These are phyloP conservation scores for Micromys minutus DNA, from an alignment of 2,113 vertebrate species.

Conservation along the genomic window DNA sequence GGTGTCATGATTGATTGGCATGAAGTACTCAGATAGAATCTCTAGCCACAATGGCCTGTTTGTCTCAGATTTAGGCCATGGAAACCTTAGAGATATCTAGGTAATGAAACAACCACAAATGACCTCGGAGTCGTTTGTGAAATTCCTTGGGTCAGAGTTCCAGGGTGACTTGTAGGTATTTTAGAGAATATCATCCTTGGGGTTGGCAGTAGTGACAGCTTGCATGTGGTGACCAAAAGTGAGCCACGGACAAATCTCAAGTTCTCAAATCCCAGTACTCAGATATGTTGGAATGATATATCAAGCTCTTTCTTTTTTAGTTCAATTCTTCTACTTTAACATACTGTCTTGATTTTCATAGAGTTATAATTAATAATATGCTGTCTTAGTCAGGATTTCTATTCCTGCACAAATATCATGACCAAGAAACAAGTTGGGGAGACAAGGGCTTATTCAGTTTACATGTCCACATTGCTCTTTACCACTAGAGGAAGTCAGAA, in stretches of 20 bases:
- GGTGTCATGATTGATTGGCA: too few relatives aligned
- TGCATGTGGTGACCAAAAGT: background rate
- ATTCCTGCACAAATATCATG: too few relatives aligned
- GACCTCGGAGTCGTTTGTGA: background rate
- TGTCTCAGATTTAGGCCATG: background rate
- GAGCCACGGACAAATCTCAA: background rate
- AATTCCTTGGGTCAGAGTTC: background rate
- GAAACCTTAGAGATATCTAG: background rate
- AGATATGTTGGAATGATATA: background rate
- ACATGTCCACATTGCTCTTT: too few relatives aligned
- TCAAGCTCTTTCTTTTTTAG: background rate
- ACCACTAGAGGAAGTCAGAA: too few relatives aligned
- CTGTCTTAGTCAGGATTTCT: too few relatives aligned
- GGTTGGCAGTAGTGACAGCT: background rate
- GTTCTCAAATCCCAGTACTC: background rate
- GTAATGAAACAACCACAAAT: background rate
- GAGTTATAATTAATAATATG: background rate
- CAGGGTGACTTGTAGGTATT: background rate
- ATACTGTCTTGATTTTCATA: background rate
- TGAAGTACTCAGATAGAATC: background rate
- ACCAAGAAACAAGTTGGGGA: too few relatives aligned
- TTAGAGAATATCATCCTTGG: background rate
- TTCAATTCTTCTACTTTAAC: background rate
- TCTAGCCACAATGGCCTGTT: background rate
- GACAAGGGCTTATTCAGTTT: too few relatives aligned